phyloP scores from a whole-genome alignment of 2,113 vertebrate species.

The Erinaceus europaeus region DNA sequence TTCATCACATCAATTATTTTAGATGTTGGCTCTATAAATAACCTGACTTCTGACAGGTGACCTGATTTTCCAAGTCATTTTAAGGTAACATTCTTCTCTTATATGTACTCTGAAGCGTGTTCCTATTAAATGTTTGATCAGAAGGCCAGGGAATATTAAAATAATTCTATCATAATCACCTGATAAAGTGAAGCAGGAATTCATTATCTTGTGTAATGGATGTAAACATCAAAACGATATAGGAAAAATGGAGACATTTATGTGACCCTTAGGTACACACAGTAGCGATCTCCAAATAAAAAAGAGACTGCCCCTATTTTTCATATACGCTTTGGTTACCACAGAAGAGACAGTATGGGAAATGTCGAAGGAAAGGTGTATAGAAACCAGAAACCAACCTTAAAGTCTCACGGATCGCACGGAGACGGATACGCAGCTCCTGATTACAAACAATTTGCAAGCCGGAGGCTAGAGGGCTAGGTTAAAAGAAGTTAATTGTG shows the following conservation, averaged over 20 bases:
- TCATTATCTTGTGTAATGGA: neutral
- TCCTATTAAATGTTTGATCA: slow-evolving; percentile 6
- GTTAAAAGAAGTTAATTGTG: no score
- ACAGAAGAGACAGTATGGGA: neutral
- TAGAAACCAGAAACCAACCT: slow-evolving; percentile 53
- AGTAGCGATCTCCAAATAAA: slow-evolving; percentile 15
- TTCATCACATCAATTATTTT: neutral
- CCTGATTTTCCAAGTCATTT: slow-evolving; percentile 20
- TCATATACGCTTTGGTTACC: neutral
- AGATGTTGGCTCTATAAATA: neutral
- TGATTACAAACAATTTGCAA: slow-evolving; percentile 61
- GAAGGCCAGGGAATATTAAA: slow-evolving; percentile 27
- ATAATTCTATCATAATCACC: slow-evolving; percentile 19
- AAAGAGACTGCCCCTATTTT: neutral
- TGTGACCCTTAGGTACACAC: neutral
- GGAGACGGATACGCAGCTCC: slow-evolving; percentile 39
- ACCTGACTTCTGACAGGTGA: neutral
- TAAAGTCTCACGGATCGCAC: slow-evolving; percentile 22
- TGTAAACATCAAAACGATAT: neutral
- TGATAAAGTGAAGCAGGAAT: neutral
- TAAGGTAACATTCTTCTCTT: neutral
- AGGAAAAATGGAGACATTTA: neutral
- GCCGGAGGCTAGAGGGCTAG: neutral
- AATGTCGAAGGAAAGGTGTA: slow-evolving; percentile 38
- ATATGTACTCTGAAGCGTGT: neutral